Evolutionary conservation across 2,113 vertebrate genomes (phyloP), one percentile per base, ranked within the genome.

Genomic region (Semnornis frantzii): DNA sequence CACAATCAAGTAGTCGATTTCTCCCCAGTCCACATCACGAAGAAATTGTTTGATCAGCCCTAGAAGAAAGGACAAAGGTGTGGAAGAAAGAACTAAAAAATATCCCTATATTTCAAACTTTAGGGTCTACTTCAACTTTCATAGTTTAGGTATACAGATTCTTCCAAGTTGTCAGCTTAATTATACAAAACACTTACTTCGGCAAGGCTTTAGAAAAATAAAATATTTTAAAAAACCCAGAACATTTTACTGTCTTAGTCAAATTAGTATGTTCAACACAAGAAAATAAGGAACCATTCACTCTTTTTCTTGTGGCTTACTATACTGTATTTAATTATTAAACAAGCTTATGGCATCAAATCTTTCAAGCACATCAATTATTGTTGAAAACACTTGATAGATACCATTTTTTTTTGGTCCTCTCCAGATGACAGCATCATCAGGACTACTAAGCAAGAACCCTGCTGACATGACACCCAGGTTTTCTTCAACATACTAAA

Each of bases 21-120:
- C 98, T 1, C 99, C 99, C 99, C 99, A 99, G 95, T 99, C 99
- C 58, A 99, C 99, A 0, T 99, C 99, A 2, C 98, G 98, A 69
- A 99, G 97, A 94, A 99, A 99, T 97, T 99, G 99, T 93, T 99
- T 99, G 95, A 99, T 99, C 98, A 99, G 98, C 39, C 99, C 99
- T 99, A 10, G 50, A 64, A 86, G 13, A 42, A 88, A 64, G 23
- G 27, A 24, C 12, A 25, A 59, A 1, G 46, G 50, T 10, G 37
- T 33, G 13, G 6, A 54, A 75, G 31, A 65, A 13, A 20, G 15
- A 33, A 27, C 23, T 52, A 68, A 76, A 17, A 6, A 0, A 75
- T 7, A 31, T 69, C 31, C 25, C 18, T 11, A 0, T 27, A 70
- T 39, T 64, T 42, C 18, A 28, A 4, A 71, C 30, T 31, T 54